Base-by-base conservation (phyloP, 2,113 vertebrate species). In the Hippocampus abdominalis region DNA sequence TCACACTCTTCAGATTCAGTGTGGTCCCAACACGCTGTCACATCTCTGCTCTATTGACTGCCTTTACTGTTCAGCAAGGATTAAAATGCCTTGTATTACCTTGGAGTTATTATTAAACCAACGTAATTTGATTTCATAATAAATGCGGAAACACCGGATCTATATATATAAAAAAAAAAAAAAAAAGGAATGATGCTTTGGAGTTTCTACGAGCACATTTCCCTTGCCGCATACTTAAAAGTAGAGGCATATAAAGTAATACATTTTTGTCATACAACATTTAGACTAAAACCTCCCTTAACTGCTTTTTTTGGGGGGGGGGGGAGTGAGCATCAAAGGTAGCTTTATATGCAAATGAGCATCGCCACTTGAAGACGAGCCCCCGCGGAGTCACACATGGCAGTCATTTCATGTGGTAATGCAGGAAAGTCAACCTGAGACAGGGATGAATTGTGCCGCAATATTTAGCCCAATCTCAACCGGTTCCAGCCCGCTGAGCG, bases 361-460 rank as follows among this genome's bases (percentile, higher is more conserved):
- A 82, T 82, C 80, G 82, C 79, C 77, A 82, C 78, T 66, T 69
- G 73, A 54, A 67, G 76, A 82, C 29, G 66, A 57, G 63, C 53
- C 69, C 64, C 71, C 59, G 62, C 40, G 69, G 70, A 84, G 79
- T 86, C 84, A 78, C 82, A 71, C 70, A 75, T 80, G 84, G 87
- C 76, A 71, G 72, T 57, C 76, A 81, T 69, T 77, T 77, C 75
- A 80, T 68, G 70, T 57, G 75, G 70, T 81, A 77, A 79, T 79
- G 79, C 70, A 74, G 85, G 63, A 75, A 36, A 85, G 80, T 78
- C 71, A 82, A 80, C 75, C 84, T 66, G 74, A 61, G 77, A 89
- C 86, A 85, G 73, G 88, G 86, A 87, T 78, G 79, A 81, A 89
- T 88, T 70, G 78, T 29, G 53, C 76, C 70, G 79, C 80, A 86